Evolutionary conservation across 1,140 invertebrate species (phyloP).

Genomic region (Platyscapa corneri): DNA sequence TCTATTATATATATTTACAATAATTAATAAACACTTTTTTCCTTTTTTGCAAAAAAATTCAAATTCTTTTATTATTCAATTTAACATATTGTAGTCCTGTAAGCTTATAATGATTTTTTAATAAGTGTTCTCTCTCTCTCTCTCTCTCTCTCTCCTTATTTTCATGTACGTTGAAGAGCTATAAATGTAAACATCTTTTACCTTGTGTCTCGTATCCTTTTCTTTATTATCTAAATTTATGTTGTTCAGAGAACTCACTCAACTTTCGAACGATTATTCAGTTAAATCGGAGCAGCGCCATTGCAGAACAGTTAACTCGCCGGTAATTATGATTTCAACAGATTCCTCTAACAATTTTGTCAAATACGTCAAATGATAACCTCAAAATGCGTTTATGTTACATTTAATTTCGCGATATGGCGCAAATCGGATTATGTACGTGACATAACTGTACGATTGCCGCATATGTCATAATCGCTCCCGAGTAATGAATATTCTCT

Average conservation of each 20-base stretch:
- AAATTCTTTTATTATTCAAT: no score
- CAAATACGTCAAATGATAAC: not conserved
- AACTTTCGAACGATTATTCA: not conserved
- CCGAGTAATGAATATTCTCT: not conserved
- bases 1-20: no score
- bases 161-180: not conserved
- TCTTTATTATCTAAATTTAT: no score
- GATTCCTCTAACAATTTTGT: not conserved
- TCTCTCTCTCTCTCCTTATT: not conserved
- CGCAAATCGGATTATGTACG: not conserved
- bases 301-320: not conserved
- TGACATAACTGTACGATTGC: not conserved
- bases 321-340: not conserved
- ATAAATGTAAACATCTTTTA: not conserved
- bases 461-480: not conserved
- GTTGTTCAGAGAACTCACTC: not conserved
- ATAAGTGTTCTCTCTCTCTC: no score
- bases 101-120: no score
- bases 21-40: no score
- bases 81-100: no score
- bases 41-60: no score
- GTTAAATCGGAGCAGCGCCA: not conserved
- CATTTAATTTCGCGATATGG: not conserved
- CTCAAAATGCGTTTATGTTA: not conserved
- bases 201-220: not conserved